These are phyloP conservation scores for Lagorchestes hirsutus DNA, from an alignment of 2,797 vertebrate genomes.

Conservation along the genomic window DNA sequence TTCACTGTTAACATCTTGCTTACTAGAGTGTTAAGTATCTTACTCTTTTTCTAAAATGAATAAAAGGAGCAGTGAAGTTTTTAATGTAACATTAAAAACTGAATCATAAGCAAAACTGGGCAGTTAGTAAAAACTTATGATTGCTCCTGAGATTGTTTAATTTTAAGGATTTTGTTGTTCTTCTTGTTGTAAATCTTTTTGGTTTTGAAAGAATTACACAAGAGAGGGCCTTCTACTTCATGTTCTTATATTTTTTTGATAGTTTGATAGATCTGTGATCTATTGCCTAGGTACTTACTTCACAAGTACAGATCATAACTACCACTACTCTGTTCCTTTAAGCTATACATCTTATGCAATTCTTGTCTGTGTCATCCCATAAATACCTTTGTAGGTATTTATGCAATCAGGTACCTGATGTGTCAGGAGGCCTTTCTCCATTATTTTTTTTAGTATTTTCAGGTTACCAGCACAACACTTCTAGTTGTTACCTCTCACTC, in stretches of 20 bases:
- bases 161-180: constrained; percentile 15
- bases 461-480: not conserved
- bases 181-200: constrained; percentile 12
- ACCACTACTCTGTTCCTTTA: not conserved
- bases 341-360: not conserved
- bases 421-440: not conserved
- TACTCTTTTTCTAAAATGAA: constrained; percentile 24
- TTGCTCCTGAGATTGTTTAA: constrained; percentile 22
- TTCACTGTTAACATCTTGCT: constrained; percentile 37
- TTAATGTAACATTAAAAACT: constrained; percentile 52
- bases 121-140: constrained; percentile 53
- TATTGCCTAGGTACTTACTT: not conserved
- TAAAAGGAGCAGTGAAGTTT: constrained; percentile 13
- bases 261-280: not conserved
- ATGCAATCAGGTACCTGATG: no score
- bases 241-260: not conserved
- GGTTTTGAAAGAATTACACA: constrained; percentile 51
- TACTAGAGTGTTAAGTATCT: constrained; percentile 3
- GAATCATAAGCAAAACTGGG: constrained; percentile 32
- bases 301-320: not conserved
- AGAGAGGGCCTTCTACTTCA: constrained; percentile 20
- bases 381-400: not conserved
- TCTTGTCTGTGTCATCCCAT: not conserved
- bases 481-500: not conserved
- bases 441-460: not conserved